Evolutionary conservation across 2,797 vertebrate genomes (phyloP).

Genomic region (Gila robusta): DNA sequence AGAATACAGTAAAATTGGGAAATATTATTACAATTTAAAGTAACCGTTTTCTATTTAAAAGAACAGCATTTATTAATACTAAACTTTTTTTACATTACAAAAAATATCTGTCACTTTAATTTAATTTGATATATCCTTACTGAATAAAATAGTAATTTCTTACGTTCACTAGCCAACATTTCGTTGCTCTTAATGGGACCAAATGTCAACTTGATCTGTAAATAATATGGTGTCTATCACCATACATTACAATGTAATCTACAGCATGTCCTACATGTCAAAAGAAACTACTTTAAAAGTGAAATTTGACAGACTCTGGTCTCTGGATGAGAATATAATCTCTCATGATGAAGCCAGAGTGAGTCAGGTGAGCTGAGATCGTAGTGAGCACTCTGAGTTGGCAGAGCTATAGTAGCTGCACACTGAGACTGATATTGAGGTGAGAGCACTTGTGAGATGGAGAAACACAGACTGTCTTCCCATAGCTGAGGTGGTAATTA

Average conservation of each 20-base stretch:
- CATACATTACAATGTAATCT: neutral
- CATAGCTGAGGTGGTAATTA: conserved; percentile 48
- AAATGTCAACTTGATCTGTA: neutral
- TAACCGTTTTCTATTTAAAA: neutral
- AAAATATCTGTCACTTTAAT: neutral
- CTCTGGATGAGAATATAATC: neutral
- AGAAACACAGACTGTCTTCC: conserved; percentile 1
- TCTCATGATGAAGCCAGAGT: conserved; percentile 1
- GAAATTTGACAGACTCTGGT: neutral
- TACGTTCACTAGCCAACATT: neutral
- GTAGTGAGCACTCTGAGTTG: neutral
- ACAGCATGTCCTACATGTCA: neutral
- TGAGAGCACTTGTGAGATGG: conserved; percentile 29
- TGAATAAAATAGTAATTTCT: neutral
- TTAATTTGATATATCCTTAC: neutral
- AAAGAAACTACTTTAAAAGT: conserved; percentile 15
- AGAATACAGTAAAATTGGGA: neutral
- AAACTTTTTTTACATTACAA: too few species aligned
- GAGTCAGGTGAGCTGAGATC: conserved; percentile 5
- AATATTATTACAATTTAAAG: neutral
- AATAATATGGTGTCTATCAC: neutral
- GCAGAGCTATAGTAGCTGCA: neutral
- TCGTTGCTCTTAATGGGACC: neutral
- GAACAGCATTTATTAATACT: neutral
- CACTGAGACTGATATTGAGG: conserved; percentile 27